These are phyloP conservation scores for Galago senegalensis DNA, from an alignment of 2,797 vertebrate species.

Conservation along the genomic window DNA sequence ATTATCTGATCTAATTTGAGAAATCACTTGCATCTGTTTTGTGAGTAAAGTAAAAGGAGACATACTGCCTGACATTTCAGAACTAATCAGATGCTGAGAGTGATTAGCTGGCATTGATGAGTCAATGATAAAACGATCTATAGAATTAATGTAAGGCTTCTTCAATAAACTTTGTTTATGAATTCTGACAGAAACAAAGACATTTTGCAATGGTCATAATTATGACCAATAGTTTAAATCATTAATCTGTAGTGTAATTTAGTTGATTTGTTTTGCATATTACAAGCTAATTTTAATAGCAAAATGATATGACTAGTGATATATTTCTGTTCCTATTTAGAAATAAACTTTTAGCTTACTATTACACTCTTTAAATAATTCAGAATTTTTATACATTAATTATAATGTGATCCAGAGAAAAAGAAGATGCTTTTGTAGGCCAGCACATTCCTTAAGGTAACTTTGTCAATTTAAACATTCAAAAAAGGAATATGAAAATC, in stretches of 20 bases:
- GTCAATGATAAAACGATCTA: conserved; percentile 91
- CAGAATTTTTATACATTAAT: conserved; percentile 16
- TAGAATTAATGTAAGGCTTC: conserved; percentile 88
- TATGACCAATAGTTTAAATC: conserved; percentile 84
- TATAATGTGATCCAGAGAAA: not conserved
- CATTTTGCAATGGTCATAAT: conserved; percentile 75
- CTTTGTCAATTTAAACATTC: not conserved
- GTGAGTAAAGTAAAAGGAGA: conserved; percentile 79
- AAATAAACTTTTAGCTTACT: conserved; percentile 19
- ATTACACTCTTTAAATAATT: conserved; percentile 11
- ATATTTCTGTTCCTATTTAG: not conserved
- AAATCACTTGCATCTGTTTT: conserved; percentile 53
- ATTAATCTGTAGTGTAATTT: conserved; percentile 87
- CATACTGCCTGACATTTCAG: conserved; percentile 86
- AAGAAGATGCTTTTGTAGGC: not conserved
- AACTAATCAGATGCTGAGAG: conserved; percentile 92
- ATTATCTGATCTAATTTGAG: not conserved
- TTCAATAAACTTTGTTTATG: conserved; percentile 86
- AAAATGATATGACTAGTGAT: not conserved
- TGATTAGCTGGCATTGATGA: conserved; percentile 90
- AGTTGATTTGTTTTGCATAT: not conserved
- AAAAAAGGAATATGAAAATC: not conserved
- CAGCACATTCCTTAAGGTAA: no score
- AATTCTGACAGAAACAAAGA: conserved; percentile 87
- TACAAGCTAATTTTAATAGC: not conserved